Conservation (phyloP, 1,140 invertebrate species). For the Eciton burchellii region DNA sequence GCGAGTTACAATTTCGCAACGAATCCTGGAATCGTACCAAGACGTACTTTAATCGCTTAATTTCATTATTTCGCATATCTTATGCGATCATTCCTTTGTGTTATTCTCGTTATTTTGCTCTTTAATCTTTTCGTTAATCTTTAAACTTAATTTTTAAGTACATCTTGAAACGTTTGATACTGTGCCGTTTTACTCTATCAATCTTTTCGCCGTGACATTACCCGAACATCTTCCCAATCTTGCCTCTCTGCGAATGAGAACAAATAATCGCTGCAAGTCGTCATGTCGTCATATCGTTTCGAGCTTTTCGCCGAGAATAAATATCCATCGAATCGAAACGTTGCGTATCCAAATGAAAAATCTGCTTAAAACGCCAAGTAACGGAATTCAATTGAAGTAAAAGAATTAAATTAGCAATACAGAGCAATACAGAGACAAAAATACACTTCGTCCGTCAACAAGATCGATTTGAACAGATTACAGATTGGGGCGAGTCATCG, state of each 20-base stretch:
- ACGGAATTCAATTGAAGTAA: background rate
- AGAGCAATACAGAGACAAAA: background rate
- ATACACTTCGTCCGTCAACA: background rate
- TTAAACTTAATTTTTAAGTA: background rate
- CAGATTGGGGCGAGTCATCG: background rate
- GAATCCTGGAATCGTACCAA: background rate
- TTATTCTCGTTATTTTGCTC: too few relatives aligned
- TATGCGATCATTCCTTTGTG: constrained; percentile 4
- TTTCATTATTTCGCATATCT: constrained; percentile 20
- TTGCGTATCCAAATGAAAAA: background rate
- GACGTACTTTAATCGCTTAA: constrained; percentile 4
- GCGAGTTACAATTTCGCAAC: constrained; percentile 46
- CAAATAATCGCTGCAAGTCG: background rate
- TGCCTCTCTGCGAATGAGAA: too few relatives aligned
- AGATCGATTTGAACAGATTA: constrained; percentile 4
- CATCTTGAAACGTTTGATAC: background rate
- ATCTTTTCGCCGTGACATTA: background rate
- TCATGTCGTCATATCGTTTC: too few relatives aligned
- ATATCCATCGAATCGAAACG: background rate
- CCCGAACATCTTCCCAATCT: background rate
- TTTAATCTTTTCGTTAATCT: background rate
- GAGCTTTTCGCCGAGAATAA: background rate
- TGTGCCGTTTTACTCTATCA: constrained; percentile 13
- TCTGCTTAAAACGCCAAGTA: background rate
- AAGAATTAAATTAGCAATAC: background rate